Conservation (phyloP, 1,140 invertebrate species). For the Tetranychus urticae region DNA sequence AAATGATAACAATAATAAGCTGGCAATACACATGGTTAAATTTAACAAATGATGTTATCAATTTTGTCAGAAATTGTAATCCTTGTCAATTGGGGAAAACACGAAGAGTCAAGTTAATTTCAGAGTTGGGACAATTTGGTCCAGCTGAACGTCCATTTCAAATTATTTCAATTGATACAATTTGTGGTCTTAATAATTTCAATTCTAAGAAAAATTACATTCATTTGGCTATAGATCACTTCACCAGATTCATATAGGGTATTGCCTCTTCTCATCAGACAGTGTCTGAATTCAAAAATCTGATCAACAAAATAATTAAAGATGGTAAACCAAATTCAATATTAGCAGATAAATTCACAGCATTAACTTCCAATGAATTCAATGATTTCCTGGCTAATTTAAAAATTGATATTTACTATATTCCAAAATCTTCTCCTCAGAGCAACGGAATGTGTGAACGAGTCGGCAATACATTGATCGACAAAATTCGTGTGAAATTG, state of each 20-base stretch:
- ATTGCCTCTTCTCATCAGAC: not conserved
- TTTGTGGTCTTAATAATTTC: not conserved
- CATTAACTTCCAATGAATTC: not conserved
- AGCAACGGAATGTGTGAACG: conserved; percentile 2
- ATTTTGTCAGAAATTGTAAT: not conserved
- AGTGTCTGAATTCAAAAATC: not conserved
- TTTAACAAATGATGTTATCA: not conserved
- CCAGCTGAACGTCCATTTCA: not conserved
- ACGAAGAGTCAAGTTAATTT: not conserved
- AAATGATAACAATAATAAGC: not conserved
- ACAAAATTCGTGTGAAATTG: conserved; percentile 1
- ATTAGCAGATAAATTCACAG: not conserved
- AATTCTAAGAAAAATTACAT: conserved; percentile 1
- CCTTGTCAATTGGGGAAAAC: not conserved
- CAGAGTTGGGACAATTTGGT: not conserved
- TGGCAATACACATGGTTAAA: not conserved
- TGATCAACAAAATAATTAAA: not conserved
- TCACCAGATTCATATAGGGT: conserved; percentile 1
- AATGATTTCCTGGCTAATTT: not conserved
- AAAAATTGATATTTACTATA: not conserved
- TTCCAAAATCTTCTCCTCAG: not conserved
- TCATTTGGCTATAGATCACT: conserved; percentile 1
- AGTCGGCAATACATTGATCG: conserved; percentile 1
- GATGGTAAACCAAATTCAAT: not conserved
- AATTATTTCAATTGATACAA: conserved; percentile 1